Evolutionary conservation across 1,140 invertebrate species (phyloP).

Genomic region (Drosophila mauritiana): DNA sequence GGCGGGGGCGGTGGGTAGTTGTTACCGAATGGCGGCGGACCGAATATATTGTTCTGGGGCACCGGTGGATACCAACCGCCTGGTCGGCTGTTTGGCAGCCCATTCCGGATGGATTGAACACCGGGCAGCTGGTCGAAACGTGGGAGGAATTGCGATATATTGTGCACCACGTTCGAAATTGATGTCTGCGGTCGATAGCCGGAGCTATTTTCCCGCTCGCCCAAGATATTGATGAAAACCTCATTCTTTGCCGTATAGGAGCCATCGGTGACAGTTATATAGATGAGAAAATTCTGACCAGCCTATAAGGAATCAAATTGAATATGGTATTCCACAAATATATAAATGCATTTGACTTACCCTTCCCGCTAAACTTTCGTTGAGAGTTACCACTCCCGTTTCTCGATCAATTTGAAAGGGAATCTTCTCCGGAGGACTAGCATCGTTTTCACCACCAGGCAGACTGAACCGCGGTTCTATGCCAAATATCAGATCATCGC

Average conservation of each 20-base stretch:
- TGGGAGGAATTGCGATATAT: conserved; percentile 74
- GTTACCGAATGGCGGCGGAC: conserved; percentile 42
- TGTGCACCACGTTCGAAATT: conserved; percentile 75
- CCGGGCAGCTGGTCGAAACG: conserved; percentile 67
- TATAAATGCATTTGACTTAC: conserved; percentile 85
- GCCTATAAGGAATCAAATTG: conserved; percentile 86
- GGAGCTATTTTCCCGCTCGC: conserved; percentile 60
- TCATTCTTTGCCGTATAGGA: conserved; percentile 89
- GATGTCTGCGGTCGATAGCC: conserved; percentile 61
- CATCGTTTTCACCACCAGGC: conserved; percentile 49
- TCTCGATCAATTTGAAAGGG: conserved; percentile 89
- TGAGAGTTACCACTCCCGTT: conserved; percentile 89
- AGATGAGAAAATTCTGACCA: conserved; percentile 89
- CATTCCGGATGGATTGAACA: conserved; percentile 71
- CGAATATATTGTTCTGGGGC: conserved; percentile 47
- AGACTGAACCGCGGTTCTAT: conserved; percentile 86
- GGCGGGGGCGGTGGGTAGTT: conserved; percentile 40
- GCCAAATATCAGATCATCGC: conserved; percentile 87
- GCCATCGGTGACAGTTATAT: conserved; percentile 90
- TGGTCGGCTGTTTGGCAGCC: conserved; percentile 54
- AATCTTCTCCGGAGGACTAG: conserved; percentile 63
- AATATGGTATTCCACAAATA: too few species aligned
- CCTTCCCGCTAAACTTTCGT: conserved; percentile 88
- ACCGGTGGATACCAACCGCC: conserved; percentile 44
- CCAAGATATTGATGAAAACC: conserved; percentile 88